Conservation (phyloP, 2,797 vertebrate species). For the Cuniculus paca region DNA sequence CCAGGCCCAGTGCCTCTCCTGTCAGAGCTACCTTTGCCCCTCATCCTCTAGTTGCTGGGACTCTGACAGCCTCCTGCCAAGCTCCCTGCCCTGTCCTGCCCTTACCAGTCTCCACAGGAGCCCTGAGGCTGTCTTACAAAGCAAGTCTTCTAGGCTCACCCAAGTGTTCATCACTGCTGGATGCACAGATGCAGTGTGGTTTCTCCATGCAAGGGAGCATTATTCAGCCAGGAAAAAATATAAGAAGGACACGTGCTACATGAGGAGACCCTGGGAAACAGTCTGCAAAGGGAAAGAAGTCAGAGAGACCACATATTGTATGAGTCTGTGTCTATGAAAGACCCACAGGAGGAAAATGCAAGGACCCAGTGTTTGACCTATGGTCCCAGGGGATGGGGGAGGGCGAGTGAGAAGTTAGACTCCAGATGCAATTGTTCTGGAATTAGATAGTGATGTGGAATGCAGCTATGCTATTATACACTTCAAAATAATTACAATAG, state of each 20-base stretch:
- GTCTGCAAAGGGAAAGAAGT: background rate
- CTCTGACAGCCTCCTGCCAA: background rate
- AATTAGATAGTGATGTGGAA: background rate
- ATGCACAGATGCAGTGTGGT: too few relatives aligned
- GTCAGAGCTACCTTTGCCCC: accelerated
- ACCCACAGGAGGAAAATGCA: background rate
- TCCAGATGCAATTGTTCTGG: background rate
- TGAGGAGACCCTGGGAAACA: background rate
- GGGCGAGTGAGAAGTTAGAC: accelerated
- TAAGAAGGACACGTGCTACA: accelerated
- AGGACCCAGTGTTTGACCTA: accelerated
- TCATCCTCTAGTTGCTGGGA: background rate
- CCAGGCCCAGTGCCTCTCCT: background rate
- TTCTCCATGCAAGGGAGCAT: background rate
- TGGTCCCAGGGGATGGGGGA: accelerated
- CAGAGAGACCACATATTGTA: background rate
- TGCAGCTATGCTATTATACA: too few relatives aligned
- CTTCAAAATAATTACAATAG: background rate
- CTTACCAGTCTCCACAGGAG: background rate
- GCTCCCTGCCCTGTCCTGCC: background rate
- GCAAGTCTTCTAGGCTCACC: background rate
- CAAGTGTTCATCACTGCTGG: background rate
- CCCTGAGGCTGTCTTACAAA: background rate
- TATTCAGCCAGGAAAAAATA: background rate
- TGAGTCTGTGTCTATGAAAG: background rate